phyloP scores from a whole-genome alignment of 2,888 invertebrate genomes.

The Heliconius erato region DNA sequence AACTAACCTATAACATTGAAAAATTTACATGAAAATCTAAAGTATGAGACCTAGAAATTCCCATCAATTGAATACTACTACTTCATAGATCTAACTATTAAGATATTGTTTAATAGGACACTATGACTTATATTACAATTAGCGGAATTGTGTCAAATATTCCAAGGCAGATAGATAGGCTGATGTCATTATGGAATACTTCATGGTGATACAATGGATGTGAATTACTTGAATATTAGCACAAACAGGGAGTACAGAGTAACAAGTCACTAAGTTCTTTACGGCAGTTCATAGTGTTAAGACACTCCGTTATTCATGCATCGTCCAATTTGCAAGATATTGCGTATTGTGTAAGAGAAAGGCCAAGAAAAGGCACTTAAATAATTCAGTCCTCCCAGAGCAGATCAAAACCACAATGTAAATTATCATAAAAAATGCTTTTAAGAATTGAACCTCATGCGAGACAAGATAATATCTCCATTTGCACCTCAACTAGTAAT shows the following conservation, averaged over 20 bases:
- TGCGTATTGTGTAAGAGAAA: too few relatives aligned
- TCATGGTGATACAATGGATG: slow-evolving; percentile 1
- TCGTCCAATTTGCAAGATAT: too few relatives aligned
- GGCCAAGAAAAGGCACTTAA: too few relatives aligned
- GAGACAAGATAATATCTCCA: background rate
- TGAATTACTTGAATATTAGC: background rate
- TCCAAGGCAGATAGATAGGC: slow-evolving; percentile 8
- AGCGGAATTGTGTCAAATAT: slow-evolving; percentile 31
- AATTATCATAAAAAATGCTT: background rate
- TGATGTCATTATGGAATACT: slow-evolving; percentile 20
- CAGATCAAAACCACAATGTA: background rate
- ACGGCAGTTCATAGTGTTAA: too few relatives aligned
- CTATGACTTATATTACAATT: slow-evolving; percentile 29
- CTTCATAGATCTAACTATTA: background rate
- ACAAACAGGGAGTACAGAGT: too few relatives aligned
- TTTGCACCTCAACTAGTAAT: slow-evolving; percentile 13
- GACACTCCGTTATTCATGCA: too few relatives aligned
- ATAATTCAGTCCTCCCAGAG: too few relatives aligned
- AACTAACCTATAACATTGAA: background rate
- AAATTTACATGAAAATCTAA: background rate
- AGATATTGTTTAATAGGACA: slow-evolving; percentile 16
- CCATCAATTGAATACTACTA: background rate
- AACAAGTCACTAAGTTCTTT: too few relatives aligned
- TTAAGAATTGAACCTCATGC: background rate
- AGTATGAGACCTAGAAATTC: slow-evolving; percentile 1